phyloP scores from a whole-genome alignment of 2,113 vertebrate species.

The Poeciliopsis turrubarensis region DNA sequence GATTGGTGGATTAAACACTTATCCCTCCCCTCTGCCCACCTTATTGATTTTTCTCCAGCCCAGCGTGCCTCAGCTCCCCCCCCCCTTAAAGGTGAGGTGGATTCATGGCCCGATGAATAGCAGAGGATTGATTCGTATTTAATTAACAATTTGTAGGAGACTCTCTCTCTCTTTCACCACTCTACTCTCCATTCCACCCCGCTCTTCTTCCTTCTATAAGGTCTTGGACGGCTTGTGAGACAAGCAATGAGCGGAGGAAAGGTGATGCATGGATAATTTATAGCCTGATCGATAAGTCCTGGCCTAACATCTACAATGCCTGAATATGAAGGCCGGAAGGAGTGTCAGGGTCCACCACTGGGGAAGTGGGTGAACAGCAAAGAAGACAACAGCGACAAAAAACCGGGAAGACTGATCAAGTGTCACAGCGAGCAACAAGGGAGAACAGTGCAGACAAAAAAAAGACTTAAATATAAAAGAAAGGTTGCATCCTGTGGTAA shows the following conservation, averaged over 20 bases:
- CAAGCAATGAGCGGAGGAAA: conserved; percentile 62
- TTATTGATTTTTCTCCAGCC: conserved; percentile 69
- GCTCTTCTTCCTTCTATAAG: conserved; percentile 68
- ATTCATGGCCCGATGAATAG: conserved; percentile 88
- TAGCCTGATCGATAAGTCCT: conserved; percentile 80
- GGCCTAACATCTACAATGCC: conserved; percentile 77
- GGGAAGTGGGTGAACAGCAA: conserved; percentile 35
- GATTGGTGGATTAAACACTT: conserved; percentile 78
- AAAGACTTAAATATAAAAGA: conserved; percentile 1
- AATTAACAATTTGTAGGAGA: conserved; percentile 97
- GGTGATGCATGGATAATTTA: conserved; percentile 79
- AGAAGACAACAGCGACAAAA: conserved; percentile 16
- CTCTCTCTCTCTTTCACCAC: conserved; percentile 70
- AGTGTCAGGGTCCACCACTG: conserved; percentile 73
- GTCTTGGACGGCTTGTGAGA: conserved; percentile 62
- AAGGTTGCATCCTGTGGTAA: background rate
- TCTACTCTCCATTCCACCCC: conserved; percentile 57
- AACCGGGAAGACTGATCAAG: conserved; percentile 15
- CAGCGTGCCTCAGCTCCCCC: conserved; percentile 26
- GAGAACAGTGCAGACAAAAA: background rate
- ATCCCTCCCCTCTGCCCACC: conserved; percentile 71
- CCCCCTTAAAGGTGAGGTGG: conserved; percentile 70
- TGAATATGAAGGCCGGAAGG: conserved; percentile 80
- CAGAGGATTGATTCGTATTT: conserved; percentile 95
- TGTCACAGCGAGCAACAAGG: background rate